A percentile compares a stretch with the other conserved stretches of the same genome.
phyloP scores from a whole-genome alignment of 1,140 invertebrate species.

The Parasteatoda tepidariorum region DNA sequence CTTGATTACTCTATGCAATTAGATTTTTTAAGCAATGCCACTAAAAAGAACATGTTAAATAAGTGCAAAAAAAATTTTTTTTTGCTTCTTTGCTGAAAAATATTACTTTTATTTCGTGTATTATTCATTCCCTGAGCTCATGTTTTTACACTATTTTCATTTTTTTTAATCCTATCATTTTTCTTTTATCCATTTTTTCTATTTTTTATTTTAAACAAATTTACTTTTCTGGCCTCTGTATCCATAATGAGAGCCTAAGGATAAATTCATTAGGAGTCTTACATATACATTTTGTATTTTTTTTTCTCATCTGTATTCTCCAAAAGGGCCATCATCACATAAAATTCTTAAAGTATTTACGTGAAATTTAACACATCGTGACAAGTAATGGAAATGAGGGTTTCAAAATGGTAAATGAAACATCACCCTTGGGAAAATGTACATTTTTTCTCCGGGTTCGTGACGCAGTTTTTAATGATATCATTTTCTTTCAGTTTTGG shows the following conservation, averaged over 20 bases:
- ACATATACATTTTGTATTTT: not conserved
- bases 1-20: too few relatives aligned
- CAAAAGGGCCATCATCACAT: too few relatives aligned
- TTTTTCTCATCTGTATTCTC: not conserved
- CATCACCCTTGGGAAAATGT: constrained; percentile 21
- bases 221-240: constrained; percentile 19
- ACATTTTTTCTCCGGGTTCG: constrained; percentile 11
- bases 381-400: constrained; percentile 41
- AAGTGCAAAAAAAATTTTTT: too few relatives aligned
- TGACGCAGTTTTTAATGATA: constrained; percentile 7
- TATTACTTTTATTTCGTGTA: too few relatives aligned
- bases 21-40: too few relatives aligned
- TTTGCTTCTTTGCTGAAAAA: too few relatives aligned
- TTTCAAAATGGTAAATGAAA: constrained; percentile 42
- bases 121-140: too few relatives aligned
- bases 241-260: constrained; percentile 29
- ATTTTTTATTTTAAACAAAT: constrained; percentile 25
- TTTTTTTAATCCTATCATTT: too few relatives aligned
- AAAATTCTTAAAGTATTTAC: constrained; percentile 28
- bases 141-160: too few relatives aligned
- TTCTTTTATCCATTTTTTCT: not conserved
- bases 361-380: constrained; percentile 35
- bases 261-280: constrained; percentile 29
- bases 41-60: too few relatives aligned
- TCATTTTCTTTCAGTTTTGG: not conserved